Conservation (phyloP, 2,888 invertebrate genomes). For the Agriopis aurantiaria region DNA sequence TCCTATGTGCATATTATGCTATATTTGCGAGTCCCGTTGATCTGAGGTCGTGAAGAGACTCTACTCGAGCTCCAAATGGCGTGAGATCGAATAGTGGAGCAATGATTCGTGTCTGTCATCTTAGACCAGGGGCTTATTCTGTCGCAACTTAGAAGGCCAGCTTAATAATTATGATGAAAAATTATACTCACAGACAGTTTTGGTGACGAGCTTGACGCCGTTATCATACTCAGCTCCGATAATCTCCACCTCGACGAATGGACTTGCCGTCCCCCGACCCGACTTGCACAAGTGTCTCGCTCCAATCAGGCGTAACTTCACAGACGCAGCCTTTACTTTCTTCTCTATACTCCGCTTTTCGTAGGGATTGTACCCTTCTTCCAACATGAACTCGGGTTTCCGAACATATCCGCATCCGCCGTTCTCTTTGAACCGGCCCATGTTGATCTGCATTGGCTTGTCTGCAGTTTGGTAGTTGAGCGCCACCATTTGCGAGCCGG, state of each 20-base stretch:
- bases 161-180: not conserved
- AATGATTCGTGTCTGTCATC: no score
- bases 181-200: constrained; percentile 90
- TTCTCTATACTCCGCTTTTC: constrained; percentile 87
- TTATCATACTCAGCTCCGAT: constrained; percentile 95
- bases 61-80: no score
- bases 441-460: constrained; percentile 98
- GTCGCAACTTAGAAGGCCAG: no score
- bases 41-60: no score
- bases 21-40: no score
- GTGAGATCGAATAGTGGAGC: no score
- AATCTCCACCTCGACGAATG: constrained; percentile 96
- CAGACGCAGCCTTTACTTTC: constrained; percentile 82
- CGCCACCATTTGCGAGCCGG: constrained; percentile 98
- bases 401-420: constrained; percentile 97
- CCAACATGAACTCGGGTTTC: constrained; percentile 95
- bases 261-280: constrained; percentile 94
- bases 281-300: constrained; percentile 95
- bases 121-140: no score
- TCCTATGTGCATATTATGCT: no score
- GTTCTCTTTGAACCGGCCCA: constrained; percentile 96
- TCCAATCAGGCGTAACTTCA: constrained; percentile 92
- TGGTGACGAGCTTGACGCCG: constrained; percentile 94
- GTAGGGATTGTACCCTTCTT: constrained; percentile 92
- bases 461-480: constrained; percentile 99